Percentiles rank a stretch among this genome's conserved stretches.
Evolutionary conservation across 1,140 invertebrate genomes (phyloP).

Genomic region (Pseudobourletiella spinata): DNA sequence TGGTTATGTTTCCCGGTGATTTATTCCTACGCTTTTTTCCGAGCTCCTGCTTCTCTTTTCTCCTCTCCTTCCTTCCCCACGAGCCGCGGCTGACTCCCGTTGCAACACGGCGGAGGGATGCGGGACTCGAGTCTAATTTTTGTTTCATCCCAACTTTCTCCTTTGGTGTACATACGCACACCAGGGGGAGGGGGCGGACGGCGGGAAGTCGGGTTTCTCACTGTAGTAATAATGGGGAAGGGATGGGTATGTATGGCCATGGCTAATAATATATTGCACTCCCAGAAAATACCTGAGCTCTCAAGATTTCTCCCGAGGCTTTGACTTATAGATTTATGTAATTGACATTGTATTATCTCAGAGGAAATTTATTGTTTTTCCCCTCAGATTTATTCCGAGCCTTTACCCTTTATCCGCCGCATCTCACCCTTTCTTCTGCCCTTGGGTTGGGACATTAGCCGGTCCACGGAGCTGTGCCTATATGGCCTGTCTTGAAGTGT

Average conservation of each 20-base stretch:
- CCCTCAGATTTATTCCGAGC: too few species aligned
- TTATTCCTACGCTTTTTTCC: conserved; percentile 19
- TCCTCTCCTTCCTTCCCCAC: too few species aligned
- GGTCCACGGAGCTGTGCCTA: too few species aligned
- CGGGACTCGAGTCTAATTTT: conserved; percentile 29
- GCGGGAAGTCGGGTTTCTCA: neutral
- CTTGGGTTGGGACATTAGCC: too few species aligned
- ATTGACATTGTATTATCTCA: neutral
- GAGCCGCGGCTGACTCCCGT: too few species aligned
- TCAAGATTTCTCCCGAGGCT: neutral
- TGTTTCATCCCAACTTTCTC: conserved; percentile 14
- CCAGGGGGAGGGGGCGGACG: neutral
- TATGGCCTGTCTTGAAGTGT: too few species aligned
- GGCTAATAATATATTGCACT: neutral
- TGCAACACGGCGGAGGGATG: too few species aligned
- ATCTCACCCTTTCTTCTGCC: too few species aligned
- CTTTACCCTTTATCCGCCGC: too few species aligned
- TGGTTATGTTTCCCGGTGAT: conserved; percentile 26
- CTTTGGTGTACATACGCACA: neutral
- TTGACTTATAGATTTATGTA: neutral
- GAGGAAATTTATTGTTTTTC: neutral
- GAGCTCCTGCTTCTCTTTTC: neutral
- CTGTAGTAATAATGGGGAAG: too few species aligned
- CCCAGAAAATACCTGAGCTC: neutral
- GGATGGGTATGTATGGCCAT: too few species aligned